Base-by-base conservation (phyloP, 2,797 vertebrate species). In the Sebastes matsubarae region DNA sequence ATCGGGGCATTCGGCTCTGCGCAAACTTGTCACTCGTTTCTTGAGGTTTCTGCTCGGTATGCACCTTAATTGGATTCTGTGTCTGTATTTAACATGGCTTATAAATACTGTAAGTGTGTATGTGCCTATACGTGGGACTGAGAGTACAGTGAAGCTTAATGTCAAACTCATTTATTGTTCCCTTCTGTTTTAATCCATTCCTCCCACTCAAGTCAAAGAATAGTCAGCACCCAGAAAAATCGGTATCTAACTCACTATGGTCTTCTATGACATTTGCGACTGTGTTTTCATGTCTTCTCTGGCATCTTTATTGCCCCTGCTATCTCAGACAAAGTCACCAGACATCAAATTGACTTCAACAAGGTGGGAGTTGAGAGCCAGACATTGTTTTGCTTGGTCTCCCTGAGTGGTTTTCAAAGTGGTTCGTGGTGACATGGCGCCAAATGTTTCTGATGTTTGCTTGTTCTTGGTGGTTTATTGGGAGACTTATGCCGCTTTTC, bases 61-160 rank as follows among this genome's bases (percentile, higher is more conserved):
- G 75, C 79, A 79, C 88, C 74, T 91, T 93, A 94, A 95, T 95
- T 94, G 89, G 91, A 94, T 93, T 90, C 65, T 58, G 79, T 82
- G 75, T 89, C 71, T 88, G 74, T 84, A 74, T 91, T 92, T 86
- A 92, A 85, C 69, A 24, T 22, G 69, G 66, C 72, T 90, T 80
- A 74, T 58, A 76, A 85, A 82, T 38, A 46, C 16, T 52, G 10
- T 57, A 38, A 29, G 59, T 22, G 34, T 27, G 16, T n/a, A 20
- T n/a, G 34, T 4, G 50, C 9, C 18, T 42, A 8, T 29, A 14
- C 25, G 77, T 13, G 18, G 30, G 14, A 80, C 12, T 78, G 38
- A 67, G 38, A 79, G 32, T 64, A 74, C 74, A 79, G 83, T 72
- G 27, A 77, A 67, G 70, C 80, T 83, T 84, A 68, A 83, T 82